Conservation (phyloP, 2,797 vertebrate genomes). For the Xiphorhynchus erythropygius region DNA sequence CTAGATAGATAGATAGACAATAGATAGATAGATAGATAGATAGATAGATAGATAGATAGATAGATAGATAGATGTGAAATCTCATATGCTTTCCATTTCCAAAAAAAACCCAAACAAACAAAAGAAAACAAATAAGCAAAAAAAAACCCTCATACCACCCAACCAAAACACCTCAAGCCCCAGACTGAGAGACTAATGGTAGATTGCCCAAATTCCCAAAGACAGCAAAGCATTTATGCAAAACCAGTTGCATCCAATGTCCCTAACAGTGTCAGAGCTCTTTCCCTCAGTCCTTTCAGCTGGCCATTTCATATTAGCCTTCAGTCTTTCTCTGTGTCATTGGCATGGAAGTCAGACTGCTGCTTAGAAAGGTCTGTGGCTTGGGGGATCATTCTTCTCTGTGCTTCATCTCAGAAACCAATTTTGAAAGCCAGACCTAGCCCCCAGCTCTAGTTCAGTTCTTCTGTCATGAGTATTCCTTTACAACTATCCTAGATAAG, state of each 20-base stretch:
- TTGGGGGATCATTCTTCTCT: not conserved
- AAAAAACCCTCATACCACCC: no score
- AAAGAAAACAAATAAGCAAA: not conserved
- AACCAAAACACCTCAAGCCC: no score
- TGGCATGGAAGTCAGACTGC: not conserved
- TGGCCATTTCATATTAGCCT: not conserved
- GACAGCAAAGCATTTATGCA: not conserved
- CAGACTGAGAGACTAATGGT: not conserved
- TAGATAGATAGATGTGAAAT: not conserved
- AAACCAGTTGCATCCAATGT: not conserved
- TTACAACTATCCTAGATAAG: not conserved
- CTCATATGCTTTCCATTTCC: not conserved
- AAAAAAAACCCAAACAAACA: not conserved
- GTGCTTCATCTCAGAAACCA: not conserved
- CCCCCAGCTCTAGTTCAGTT: not conserved
- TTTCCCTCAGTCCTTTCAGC: not conserved
- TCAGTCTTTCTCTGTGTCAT: not conserved
- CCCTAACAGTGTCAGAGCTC: not conserved
- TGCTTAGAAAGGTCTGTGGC: not conserved
- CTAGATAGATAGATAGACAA: not conserved
- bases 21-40: no score
- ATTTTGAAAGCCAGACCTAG: not conserved
- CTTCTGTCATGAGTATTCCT: not conserved
- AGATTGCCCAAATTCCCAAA: not conserved
- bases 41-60: no score